These are phyloP conservation scores for Geotrupes spiniger DNA, from an alignment of 2,888 invertebrate genomes.

Conservation along the genomic window DNA sequence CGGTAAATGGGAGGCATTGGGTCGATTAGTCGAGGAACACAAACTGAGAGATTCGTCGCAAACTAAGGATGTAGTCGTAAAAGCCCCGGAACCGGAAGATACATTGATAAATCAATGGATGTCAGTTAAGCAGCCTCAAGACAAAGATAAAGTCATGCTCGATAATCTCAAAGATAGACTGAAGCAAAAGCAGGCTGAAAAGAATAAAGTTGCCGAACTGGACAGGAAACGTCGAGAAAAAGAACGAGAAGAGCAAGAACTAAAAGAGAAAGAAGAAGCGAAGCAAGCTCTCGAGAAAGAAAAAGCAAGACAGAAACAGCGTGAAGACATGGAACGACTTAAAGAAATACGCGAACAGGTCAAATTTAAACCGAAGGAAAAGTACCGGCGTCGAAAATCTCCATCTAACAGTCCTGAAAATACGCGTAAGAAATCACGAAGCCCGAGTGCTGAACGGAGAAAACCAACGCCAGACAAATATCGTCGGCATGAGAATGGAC, in stretches of 20 bases:
- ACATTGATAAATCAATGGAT: conserved; percentile 53
- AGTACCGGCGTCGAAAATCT: conserved; percentile 35
- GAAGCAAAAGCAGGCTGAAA: conserved; percentile 53
- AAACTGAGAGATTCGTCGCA: conserved; percentile 41
- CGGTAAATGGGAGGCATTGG: conserved; percentile 48
- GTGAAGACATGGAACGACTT: conserved; percentile 43
- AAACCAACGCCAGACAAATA: conserved; percentile 32
- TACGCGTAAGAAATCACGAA: conserved; percentile 25
- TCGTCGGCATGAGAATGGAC: conserved; percentile 41
- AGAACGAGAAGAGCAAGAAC: conserved; percentile 45
- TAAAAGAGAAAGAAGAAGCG: conserved; percentile 45
- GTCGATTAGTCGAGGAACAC: conserved; percentile 52
- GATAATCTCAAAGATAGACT: conserved; percentile 55
- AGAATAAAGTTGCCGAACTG: conserved; percentile 41
- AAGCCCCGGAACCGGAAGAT: conserved; percentile 36
- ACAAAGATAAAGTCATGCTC: conserved; percentile 52
- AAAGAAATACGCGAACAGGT: conserved; percentile 37
- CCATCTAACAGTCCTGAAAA: conserved; percentile 31
- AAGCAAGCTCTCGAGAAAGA: conserved; percentile 39
- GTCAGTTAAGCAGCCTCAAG: conserved; percentile 50
- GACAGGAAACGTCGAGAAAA: conserved; percentile 44
- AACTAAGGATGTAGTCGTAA: conserved; percentile 33
- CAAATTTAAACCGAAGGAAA: conserved; percentile 49
- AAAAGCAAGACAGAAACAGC: conserved; percentile 41
- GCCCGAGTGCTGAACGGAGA: conserved; percentile 33